Evolutionary conservation across 2,888 invertebrate species (phyloP), one percentile per base, ranked within the genome.

Genomic region (Meiosimyza platycephala): DNA sequence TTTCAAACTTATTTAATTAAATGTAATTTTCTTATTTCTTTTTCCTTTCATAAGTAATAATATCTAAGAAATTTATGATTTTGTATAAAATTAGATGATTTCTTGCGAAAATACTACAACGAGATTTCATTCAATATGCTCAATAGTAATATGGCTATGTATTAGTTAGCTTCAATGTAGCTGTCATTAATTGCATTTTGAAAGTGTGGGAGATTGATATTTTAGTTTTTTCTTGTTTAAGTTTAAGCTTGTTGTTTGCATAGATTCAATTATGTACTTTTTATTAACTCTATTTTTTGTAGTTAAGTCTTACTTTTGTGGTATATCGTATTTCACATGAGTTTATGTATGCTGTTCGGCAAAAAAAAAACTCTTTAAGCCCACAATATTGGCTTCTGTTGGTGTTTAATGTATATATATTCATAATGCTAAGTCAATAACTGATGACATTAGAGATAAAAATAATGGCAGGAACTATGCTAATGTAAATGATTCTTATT

Each of bases 171-270:
- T 57, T 13, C 4, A 28, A 22, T 15, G 1, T 28, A 57, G 57
- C 15, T 28, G 64, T 64, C 22, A 40, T 52, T 64, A 50, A 28
- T 64, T 22, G 64, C 64, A 64, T 15, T 48, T n/a, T 12, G 16
- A 55, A 48, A 55, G 67, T 67, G 67, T 67, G 57, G 67, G 67
- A 67, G 66, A 50, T 16, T 40, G 1, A 65, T 5, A 33, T 16
- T 66, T 66, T 66, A 28, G 28, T 28, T 28, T 28, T 28, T 28
- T 33, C 13, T 28, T 12, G 5, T 55, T 16, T 12, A 55, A 12
- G 6, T 54, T 54, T 6, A 16, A 54, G 6, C 22, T 18, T 16
- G 16, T 18, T 22, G 57, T 5, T 57, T 57, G 16, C 4, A 18
- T 12, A 22, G 28, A 5, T 4, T 57, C n/a, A 55, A 22, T 22